Percentiles rank a stretch among this genome's conserved stretches.
Conservation (phyloP, 2,797 vertebrate species). For the Chaunax sp. region DNA sequence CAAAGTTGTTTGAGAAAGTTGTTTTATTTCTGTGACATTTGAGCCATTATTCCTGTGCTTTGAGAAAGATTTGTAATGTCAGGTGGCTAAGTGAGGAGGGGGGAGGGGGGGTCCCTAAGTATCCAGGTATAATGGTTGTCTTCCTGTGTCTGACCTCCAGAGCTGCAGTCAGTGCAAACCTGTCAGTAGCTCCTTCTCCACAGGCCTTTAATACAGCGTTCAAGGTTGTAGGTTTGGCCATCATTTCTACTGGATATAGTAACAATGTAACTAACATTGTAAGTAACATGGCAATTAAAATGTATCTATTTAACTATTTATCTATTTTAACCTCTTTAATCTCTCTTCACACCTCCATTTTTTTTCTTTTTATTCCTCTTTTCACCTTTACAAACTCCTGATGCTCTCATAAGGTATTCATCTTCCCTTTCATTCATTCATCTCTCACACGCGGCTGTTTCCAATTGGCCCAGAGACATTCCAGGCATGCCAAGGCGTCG, state of each 20-base stretch:
- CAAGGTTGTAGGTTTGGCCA: neutral
- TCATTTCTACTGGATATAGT: too few relatives aligned
- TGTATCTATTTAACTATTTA: too few relatives aligned
- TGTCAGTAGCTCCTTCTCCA: conserved; percentile 42
- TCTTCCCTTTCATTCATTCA: conserved; percentile 71
- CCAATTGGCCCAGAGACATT: conserved; percentile 73
- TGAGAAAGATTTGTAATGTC: conserved; percentile 64
- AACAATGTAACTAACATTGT: too few relatives aligned
- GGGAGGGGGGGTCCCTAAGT: conserved; percentile 30
- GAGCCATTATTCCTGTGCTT: conserved; percentile 33
- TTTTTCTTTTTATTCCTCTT: neutral
- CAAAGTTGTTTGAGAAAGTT: conserved; percentile 28
- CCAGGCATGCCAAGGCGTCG: conserved; percentile 66
- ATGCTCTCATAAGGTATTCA: conserved; percentile 68
- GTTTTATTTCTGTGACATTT: conserved; percentile 56
- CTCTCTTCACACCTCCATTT: neutral
- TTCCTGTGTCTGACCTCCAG: conserved; percentile 59
- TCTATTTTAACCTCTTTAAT: neutral
- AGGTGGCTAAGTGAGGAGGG: conserved; percentile 62
- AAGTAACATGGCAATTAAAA: neutral
- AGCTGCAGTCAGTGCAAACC: conserved; percentile 51
- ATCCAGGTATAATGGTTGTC: conserved; percentile 55
- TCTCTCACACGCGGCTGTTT: conserved; percentile 71
- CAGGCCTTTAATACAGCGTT: too few relatives aligned
- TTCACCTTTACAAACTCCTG: conserved; percentile 55